Evolutionary conservation across 2,888 invertebrate genomes (phyloP), one percentile per base, ranked within the genome.

Genomic region (Stenurella melanura): DNA sequence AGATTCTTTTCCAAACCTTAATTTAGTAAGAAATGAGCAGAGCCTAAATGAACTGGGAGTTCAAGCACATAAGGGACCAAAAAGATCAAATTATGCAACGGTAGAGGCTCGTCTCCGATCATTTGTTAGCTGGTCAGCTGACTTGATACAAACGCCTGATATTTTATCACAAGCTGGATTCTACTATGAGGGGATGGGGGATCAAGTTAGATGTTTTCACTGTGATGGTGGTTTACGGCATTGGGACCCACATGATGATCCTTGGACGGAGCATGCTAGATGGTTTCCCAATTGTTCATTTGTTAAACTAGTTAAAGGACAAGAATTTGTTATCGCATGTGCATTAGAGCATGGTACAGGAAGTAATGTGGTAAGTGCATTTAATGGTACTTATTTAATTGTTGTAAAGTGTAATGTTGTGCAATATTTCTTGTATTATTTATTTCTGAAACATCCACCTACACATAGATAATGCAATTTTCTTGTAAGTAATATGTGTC

Each of bases 221-320:
- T 98, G 98, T 89, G 97, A 97, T 89, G 97, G 97, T 60, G 97
- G 97, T 0, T 90, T 98, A 66, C 92, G 95, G 81, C 95, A 95
- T 87, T 98, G 98, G 98, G 95, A 97, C 88, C 93, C 93, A 56
- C 93, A 93, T 18, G 98, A 98, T 89, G 95, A 95, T 87, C 97
- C 97, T 0, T 98, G 98, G 97, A 92, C 93, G 72, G 98, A 98
- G 87, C 98, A 98, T 90, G 97, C 97, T 12, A 93, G 94, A 84
- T 98, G 97, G 97, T 98, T 97, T 91, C 95, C 97, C 0, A 93
- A 93, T 86, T 98, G 98, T 89, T 94, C 94, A 10, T 98, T 94
- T 88, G 93, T 98, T 18, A 90, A 93, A 75, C 91, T 97, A 73
- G 93, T 95, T 66, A 96, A 96, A 87, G 97, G 97, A 12, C 93